Evolutionary conservation across 2,797 vertebrate species (phyloP).

Genomic region (Chromobotia macracanthus): DNA sequence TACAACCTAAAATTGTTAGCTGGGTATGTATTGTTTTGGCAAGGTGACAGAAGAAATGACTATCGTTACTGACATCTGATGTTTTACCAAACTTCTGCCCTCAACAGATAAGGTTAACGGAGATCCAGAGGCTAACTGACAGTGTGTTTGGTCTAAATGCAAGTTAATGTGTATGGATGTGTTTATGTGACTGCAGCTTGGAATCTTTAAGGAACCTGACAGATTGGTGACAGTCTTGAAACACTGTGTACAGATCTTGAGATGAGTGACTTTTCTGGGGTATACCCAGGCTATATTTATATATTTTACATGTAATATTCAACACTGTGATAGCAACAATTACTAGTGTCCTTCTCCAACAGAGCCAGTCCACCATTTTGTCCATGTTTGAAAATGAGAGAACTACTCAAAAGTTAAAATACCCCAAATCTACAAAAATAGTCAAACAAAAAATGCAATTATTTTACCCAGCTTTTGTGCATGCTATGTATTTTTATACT

Average conservation of each 20-base stretch:
- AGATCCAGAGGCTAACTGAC: conserved; percentile 51
- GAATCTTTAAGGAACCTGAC: conserved; percentile 30
- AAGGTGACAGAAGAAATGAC: conserved; percentile 64
- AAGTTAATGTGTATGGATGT: conserved; percentile 22
- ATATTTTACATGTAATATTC: conserved; percentile 14
- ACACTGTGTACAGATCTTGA: background rate
- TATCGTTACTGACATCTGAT: conserved; percentile 63
- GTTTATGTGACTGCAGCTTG: background rate
- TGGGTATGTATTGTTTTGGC: conserved; percentile 58
- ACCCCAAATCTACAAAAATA: no score
- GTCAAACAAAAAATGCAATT: no score
- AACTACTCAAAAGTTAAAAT: no score
- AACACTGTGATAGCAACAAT: conserved; percentile 8
- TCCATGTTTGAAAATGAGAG: background rate
- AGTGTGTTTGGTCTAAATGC: background rate
- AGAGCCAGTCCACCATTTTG: background rate
- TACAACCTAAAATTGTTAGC: no score
- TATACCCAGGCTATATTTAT: conserved; percentile 31
- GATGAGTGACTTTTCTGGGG: conserved; percentile 36
- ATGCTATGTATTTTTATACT: background rate
- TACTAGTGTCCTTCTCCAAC: background rate
- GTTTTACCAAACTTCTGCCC: conserved; percentile 62
- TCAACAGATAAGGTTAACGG: conserved; percentile 54
- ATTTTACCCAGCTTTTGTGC: no score
- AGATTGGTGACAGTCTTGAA: conserved; percentile 16